Evolutionary conservation across 2,888 invertebrate species (phyloP), one percentile per base, ranked within the genome.

Genomic region (Brachylomia viminalis): DNA sequence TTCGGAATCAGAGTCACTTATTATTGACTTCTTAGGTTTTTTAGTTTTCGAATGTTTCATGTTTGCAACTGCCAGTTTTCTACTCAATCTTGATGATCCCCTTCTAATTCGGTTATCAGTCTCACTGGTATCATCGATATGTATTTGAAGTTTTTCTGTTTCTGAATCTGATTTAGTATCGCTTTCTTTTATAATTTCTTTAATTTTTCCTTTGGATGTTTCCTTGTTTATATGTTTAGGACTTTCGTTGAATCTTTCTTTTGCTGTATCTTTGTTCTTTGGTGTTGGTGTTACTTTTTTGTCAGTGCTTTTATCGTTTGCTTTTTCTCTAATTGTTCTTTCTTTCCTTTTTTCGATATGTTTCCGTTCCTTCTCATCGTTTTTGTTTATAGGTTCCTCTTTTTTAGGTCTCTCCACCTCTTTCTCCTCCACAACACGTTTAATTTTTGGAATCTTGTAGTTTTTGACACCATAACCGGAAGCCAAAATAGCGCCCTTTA

Each of bases 361-460:
- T 70, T 82, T 75, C 47, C 47, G 52, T 33, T 72, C 74, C 38
- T 66, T 83, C 33, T 72, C 54, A 38, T 61, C 59, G 20, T 79
- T 77, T 73, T 75, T 81, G 61, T 17, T 68, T 4, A 17, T 68
- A 68, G 58, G 4, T 42, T 76, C 75, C 75, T 85, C 72, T 77
- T 85, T 75, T 68, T 72, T 73, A 23, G 76, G 77, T 49, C 73
- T 79, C 72, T 90, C 90, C 72, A 91, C 91, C 61, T 79, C 66
- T 65, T 70, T 71, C 59, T 86, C 86, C 65, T 87, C 87, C 10
- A 88, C 79, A 1, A 54, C 49, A 45, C 95, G 92, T 92, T 96
- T 96, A 61, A 96, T 95, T 92, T 97, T 96, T 0, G 96, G 96
- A 83, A 96, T 96, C 90, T 95, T 96, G 81, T 96, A 97, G 88